Evolutionary conservation across 2,113 vertebrate species (phyloP), one percentile per base, ranked within the genome.

Genomic region (Mobula hypostoma): DNA sequence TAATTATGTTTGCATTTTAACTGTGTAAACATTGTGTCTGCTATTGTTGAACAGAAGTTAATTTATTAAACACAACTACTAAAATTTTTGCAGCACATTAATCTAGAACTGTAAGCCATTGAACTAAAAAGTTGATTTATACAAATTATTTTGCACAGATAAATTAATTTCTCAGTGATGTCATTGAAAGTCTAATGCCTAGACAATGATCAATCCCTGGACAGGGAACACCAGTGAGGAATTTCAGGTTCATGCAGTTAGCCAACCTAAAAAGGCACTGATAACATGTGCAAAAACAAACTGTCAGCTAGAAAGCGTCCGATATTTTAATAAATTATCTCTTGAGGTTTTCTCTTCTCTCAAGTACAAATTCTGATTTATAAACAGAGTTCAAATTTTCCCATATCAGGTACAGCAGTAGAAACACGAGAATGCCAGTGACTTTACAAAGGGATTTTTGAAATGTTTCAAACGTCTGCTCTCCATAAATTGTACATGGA

Each of bases 391-490:
- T 66, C 61, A 90, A 5, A 7, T 68, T 63, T 90, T 19, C 15
- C 58, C 1, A 1, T 12, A 63, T 88, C 83, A 63, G 58, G 5
- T 14, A 88, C n/a, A 66, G 29, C 29, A 66, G 29, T 27, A 32
- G 85, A 88, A 66, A 66, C 29, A 88, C 19, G 61, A 66, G 85
- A 90, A 90, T 88, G 29, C 61, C 58, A 88, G n/a, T 29, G 61
- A 66, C 61, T 66, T 68, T 32, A 88, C 85, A 88, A 90, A 66
- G n/a, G 85, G 61, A 66, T 68, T 68, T 68, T 68, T 66, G 85
- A 90, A 90, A 90, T 66, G 29, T 87, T 87, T 61, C 56, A 87
- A 87, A 87, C 58, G 83, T 66, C 85, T 90, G 85, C 61, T 66
- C 5, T 63, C 85, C 85, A 90, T 66, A 90, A 90, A 90, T 66